Percentiles rank a stretch among this genome's conserved stretches.
phyloP scores from a whole-genome alignment of 2,888 invertebrate species.

The Imbricaverruca yamaguchii region DNA sequence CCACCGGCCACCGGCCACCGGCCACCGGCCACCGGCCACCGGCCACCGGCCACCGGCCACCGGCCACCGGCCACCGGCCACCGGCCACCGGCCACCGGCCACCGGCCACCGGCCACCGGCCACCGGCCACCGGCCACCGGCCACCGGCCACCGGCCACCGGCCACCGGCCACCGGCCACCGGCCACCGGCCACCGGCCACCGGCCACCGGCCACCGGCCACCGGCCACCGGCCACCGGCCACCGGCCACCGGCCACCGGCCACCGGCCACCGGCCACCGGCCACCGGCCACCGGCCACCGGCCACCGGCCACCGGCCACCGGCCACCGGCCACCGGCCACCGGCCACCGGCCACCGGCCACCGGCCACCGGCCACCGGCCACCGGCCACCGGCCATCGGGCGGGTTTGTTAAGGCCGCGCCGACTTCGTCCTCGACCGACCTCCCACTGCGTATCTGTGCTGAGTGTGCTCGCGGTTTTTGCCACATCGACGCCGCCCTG shows the following conservation, averaged over 20 bases:
- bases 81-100: slow-evolving; percentile 10
- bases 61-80: not conserved
- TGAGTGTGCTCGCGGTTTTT: too few relatives aligned
- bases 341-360: too few relatives aligned
- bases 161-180: slow-evolving; percentile 10
- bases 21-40: not conserved
- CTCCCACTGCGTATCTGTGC: too few relatives aligned
- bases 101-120: slow-evolving; percentile 10
- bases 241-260: not conserved
- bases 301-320: slow-evolving; percentile 10
- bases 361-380: too few relatives aligned
- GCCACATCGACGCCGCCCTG: too few relatives aligned
- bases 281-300: slow-evolving; percentile 10
- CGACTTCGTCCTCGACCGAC: too few relatives aligned
- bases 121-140: slow-evolving; percentile 10
- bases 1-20: not conserved
- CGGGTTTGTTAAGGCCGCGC: too few relatives aligned
- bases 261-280: slow-evolving; percentile 10
- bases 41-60: slow-evolving; percentile 3
- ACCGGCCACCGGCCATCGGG: too few relatives aligned
- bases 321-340: not conserved
- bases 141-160: slow-evolving; percentile 10
- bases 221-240: too few relatives aligned
- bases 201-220: too few relatives aligned
- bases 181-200: not conserved